phyloP scores from a whole-genome alignment of 2,888 invertebrate genomes.

The Tinea trinotella region DNA sequence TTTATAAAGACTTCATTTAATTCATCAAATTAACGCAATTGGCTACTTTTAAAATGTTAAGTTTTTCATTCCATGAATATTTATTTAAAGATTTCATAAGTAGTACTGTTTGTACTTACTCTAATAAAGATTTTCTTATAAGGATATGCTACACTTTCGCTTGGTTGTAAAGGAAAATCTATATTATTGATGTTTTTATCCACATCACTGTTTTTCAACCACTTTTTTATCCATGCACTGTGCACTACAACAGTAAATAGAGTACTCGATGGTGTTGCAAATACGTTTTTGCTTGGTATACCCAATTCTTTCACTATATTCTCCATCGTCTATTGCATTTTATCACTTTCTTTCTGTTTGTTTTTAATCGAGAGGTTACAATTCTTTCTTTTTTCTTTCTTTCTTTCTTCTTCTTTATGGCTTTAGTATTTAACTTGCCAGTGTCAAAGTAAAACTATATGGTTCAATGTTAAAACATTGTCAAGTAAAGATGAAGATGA shows the following conservation, averaged over 20 bases:
- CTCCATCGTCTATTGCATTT: slow-evolving; percentile 68
- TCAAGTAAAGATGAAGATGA: too few relatives aligned
- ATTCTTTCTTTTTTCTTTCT: neutral
- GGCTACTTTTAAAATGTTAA: too few relatives aligned
- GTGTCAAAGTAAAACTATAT: too few relatives aligned
- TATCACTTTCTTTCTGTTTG: slow-evolving; percentile 1
- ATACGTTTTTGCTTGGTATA: slow-evolving; percentile 78
- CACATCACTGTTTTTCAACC: slow-evolving; percentile 65
- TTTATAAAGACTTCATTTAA: too few relatives aligned
- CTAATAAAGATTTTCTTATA: slow-evolving; percentile 73
- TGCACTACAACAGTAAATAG: slow-evolving; percentile 77
- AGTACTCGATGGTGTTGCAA: slow-evolving; percentile 66
- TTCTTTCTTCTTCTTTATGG: too few relatives aligned
- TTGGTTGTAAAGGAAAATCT: slow-evolving; percentile 55
- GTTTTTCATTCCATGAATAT: too few relatives aligned
- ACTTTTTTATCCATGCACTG: slow-evolving; percentile 77
- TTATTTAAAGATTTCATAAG: too few relatives aligned
- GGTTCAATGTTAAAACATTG: too few relatives aligned
- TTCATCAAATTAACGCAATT: too few relatives aligned
- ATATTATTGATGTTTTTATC: slow-evolving; percentile 53
- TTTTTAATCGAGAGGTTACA: neutral
- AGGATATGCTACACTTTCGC: slow-evolving; percentile 70
- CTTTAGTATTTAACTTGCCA: too few relatives aligned
- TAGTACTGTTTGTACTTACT: slow-evolving; percentile 35
- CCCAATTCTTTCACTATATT: slow-evolving; percentile 79